These are phyloP conservation scores for Lipotes vexillifer DNA, from an alignment of 2,113 vertebrate species.

Conservation along the genomic window DNA sequence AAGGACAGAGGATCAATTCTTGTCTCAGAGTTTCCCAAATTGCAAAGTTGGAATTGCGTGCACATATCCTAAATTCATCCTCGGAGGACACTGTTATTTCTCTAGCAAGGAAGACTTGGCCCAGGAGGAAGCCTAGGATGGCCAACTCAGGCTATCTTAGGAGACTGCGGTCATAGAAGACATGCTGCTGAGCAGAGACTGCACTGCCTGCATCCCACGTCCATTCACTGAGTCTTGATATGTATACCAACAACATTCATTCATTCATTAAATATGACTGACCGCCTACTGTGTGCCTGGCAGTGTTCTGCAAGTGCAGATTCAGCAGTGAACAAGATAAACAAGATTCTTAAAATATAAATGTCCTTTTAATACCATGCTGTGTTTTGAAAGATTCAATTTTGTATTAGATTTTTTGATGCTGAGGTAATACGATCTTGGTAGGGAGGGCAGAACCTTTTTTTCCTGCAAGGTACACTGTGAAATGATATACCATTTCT, in stretches of 20 bases:
- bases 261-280: background rate
- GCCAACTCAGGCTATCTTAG: background rate
- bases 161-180: background rate
- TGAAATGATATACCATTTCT: conserved; percentile 77
- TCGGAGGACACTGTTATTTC: background rate
- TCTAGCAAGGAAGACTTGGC: background rate
- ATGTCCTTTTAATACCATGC: conserved; percentile 45
- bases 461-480: conserved; percentile 62
- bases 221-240: background rate
- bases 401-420: conserved; percentile 56
- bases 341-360: background rate
- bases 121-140: background rate
- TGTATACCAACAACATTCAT: background rate
- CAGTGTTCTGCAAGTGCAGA: background rate
- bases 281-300: background rate
- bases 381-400: conserved; percentile 34
- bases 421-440: conserved; percentile 70
- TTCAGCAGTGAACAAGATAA: background rate
- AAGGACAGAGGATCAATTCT: background rate
- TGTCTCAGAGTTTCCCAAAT: background rate
- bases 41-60: background rate
- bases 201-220: background rate
- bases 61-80: background rate
- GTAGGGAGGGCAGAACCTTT: conserved; percentile 59
- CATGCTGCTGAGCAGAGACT: background rate